Evolutionary conservation across 2,888 invertebrate genomes (phyloP).

Genomic region (Corythucha ciliata): DNA sequence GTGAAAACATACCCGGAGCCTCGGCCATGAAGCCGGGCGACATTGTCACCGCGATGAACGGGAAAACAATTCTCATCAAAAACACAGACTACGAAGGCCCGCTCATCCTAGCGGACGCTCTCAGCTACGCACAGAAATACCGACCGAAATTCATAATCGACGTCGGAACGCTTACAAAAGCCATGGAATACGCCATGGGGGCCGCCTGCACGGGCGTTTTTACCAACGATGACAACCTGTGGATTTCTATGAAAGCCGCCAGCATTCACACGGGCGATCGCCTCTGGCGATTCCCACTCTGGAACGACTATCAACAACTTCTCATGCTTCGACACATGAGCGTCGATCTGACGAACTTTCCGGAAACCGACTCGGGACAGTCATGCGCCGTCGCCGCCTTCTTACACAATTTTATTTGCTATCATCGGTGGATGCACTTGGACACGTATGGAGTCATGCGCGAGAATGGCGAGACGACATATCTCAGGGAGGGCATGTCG

Average conservation of each 20-base stretch:
- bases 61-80: slow-evolving; percentile 63
- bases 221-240: slow-evolving; percentile 61
- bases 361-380: slow-evolving; percentile 35
- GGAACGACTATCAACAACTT: slow-evolving; percentile 27
- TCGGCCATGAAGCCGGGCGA: slow-evolving; percentile 70
- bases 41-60: slow-evolving; percentile 62
- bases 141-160: slow-evolving; percentile 65
- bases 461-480: slow-evolving; percentile 55
- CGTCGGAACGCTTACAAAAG: slow-evolving; percentile 68
- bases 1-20: slow-evolving; percentile 72
- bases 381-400: slow-evolving; percentile 73
- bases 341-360: slow-evolving; percentile 27
- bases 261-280: slow-evolving; percentile 66
- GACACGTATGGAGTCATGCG: slow-evolving; percentile 70
- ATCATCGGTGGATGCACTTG: slow-evolving; percentile 67
- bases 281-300: slow-evolving; percentile 71
- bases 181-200: slow-evolving; percentile 54
- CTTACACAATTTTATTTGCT: slow-evolving; percentile 59
- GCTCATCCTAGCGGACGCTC: slow-evolving; percentile 67
- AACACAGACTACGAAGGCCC: slow-evolving; percentile 72
- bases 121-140: slow-evolving; percentile 66
- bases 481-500: slow-evolving; percentile 57
- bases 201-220: slow-evolving; percentile 62
- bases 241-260: slow-evolving; percentile 57
- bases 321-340: slow-evolving; percentile 23